Conservation (phyloP, 1,140 invertebrate species). For the Heliconius melpomene region DNA sequence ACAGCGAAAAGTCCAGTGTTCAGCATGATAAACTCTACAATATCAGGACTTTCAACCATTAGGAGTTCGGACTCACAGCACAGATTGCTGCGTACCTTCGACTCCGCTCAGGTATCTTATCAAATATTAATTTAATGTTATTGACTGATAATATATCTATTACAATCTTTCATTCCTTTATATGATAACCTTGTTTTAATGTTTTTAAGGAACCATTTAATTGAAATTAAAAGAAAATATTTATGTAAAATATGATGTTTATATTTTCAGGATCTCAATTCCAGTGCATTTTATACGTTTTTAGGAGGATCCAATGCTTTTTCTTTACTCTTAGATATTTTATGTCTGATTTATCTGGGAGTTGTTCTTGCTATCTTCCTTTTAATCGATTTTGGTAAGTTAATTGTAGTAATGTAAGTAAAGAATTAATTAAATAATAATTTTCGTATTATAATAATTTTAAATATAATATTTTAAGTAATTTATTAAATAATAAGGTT, state of each 20-base stretch:
- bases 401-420: background rate
- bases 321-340: conserved; percentile 65
- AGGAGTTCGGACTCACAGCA: conserved; percentile 69
- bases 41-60: conserved; percentile 76
- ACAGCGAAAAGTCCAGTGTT: conserved; percentile 81
- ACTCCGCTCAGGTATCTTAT: conserved; percentile 76
- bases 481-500: too few species aligned
- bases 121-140: background rate
- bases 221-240: background rate
- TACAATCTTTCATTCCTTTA: background rate
- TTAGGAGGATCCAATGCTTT: conserved; percentile 64
- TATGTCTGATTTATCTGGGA: conserved; percentile 68
- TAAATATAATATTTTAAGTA: too few species aligned
- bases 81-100: conserved; percentile 86
- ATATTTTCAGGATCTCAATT: conserved; percentile 67
- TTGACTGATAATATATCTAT: background rate
- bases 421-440: too few species aligned
- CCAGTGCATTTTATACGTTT: conserved; percentile 69
- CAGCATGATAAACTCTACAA: conserved; percentile 77
- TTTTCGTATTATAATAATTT: too few species aligned
- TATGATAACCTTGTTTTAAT: conserved; percentile 1
- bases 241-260: conserved; percentile 1
- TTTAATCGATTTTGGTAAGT: conserved; percentile 67
- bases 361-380: conserved; percentile 62
- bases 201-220: background rate